These are phyloP conservation scores for Polyploca ridens DNA, from an alignment of 2,888 invertebrate species.

Conservation along the genomic window DNA sequence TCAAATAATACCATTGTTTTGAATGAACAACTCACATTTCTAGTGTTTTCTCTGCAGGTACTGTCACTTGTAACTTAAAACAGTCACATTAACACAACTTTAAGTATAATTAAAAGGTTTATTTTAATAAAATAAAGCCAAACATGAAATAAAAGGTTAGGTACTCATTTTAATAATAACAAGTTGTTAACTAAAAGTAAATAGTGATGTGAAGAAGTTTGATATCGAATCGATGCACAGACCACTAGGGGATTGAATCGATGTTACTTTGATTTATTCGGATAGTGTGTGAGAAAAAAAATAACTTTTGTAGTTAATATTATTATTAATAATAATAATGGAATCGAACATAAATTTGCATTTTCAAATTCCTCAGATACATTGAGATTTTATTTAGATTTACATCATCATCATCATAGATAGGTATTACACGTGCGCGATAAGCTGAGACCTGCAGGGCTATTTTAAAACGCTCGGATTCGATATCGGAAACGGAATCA, in stretches of 20 bases:
- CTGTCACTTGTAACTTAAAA: conserved; percentile 34
- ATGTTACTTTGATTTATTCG: background rate
- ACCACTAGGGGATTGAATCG: too few species aligned
- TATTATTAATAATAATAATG: too few species aligned
- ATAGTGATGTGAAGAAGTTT: conserved; percentile 31
- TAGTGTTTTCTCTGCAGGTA: conserved; percentile 37
- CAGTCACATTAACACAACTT: conserved; percentile 48
- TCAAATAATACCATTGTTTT: conserved; percentile 57
- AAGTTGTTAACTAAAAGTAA: conserved; percentile 53
- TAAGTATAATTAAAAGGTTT: conserved; percentile 52
- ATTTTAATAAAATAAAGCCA: conserved; percentile 63
- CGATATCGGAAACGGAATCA: too few species aligned
- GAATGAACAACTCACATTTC: conserved; percentile 71
- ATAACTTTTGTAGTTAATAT: too few species aligned
- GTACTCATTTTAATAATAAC: conserved; percentile 72
- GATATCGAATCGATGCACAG: background rate
- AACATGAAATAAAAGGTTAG: conserved; percentile 75
- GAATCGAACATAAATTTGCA: too few species aligned
- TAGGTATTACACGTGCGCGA: too few species aligned
- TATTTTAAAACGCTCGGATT: too few species aligned
- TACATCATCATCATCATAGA: too few species aligned
- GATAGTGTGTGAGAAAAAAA: background rate
- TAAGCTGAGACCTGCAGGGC: too few species aligned
- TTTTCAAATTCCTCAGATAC: too few species aligned
- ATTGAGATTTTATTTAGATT: too few species aligned